Evolutionary conservation across 2,888 invertebrate species (phyloP).

Genomic region (Cartodere bifasciata): DNA sequence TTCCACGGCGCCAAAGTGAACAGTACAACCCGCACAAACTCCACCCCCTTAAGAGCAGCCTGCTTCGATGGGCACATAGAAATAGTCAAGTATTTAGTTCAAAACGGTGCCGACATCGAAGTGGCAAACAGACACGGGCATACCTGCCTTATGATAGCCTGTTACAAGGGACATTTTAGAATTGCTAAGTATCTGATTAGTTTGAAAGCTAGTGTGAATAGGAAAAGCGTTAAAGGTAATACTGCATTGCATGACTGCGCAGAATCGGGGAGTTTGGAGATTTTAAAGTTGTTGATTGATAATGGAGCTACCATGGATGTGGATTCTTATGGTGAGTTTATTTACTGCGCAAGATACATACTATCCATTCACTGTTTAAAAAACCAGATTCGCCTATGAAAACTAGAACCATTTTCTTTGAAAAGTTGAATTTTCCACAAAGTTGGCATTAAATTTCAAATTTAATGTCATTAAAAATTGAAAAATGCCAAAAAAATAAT

Average conservation of each 20-base stretch:
- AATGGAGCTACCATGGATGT: slow-evolving; percentile 88
- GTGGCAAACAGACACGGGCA: slow-evolving; percentile 92
- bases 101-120: slow-evolving; percentile 90
- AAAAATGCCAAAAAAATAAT: no score
- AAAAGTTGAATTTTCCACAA: no score
- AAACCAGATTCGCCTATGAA: no score
- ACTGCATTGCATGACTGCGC: slow-evolving; percentile 98
- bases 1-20: slow-evolving; percentile 83
- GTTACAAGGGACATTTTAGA: slow-evolving; percentile 85
- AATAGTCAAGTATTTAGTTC: slow-evolving; percentile 86
- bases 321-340: slow-evolving; percentile 69
- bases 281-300: slow-evolving; percentile 75
- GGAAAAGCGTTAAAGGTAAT: slow-evolving; percentile 85
- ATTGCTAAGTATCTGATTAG: slow-evolving; percentile 83
- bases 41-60: slow-evolving; percentile 87
- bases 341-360: no score
- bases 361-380: no score
- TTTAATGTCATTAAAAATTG: no score
- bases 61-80: slow-evolving; percentile 95
- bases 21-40: slow-evolving; percentile 87
- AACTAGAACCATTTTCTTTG: no score
- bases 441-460: no score
- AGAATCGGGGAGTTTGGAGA: slow-evolving; percentile 87
- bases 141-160: slow-evolving; percentile 96
- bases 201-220: slow-evolving; percentile 81